Percentiles rank a stretch among this genome's conserved stretches.
Conservation (phyloP, 2,888 invertebrate species). For the Biston stratarius region DNA sequence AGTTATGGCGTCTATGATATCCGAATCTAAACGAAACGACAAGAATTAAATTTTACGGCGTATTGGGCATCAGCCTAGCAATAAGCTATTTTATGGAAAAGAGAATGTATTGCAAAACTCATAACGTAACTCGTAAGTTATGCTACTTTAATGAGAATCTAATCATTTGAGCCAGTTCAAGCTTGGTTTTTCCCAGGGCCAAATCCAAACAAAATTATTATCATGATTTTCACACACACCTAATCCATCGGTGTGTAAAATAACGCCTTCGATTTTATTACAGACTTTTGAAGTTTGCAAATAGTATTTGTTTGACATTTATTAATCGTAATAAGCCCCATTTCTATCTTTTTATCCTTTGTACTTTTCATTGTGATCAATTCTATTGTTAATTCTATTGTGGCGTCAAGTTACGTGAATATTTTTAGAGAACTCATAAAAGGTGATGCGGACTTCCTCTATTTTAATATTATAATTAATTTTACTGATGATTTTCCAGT, state of each 20-base stretch:
- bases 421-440: too few species aligned
- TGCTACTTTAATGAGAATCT: slow-evolving; percentile 1
- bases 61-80: not conserved
- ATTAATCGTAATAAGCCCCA: too few species aligned
- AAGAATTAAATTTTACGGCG: slow-evolving; percentile 26
- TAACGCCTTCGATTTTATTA: not conserved
- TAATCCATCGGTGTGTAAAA: not conserved
- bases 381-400: too few species aligned
- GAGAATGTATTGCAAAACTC: not conserved
- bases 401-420: too few species aligned
- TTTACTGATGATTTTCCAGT: too few species aligned
- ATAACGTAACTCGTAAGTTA: not conserved
- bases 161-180: slow-evolving; percentile 11
- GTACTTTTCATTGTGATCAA: too few species aligned
- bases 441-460: too few species aligned
- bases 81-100: not conserved
- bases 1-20: slow-evolving; percentile 68
- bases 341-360: too few species aligned
- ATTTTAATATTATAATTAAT: too few species aligned
- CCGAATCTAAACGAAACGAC: slow-evolving; percentile 52
- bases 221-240: not conserved
- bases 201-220: not conserved
- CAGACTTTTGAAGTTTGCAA: not conserved
- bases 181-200: not conserved
- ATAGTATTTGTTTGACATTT: too few species aligned